phyloP scores from a whole-genome alignment of 2,113 vertebrate genomes.

The Archocentrus centrarchus region DNA sequence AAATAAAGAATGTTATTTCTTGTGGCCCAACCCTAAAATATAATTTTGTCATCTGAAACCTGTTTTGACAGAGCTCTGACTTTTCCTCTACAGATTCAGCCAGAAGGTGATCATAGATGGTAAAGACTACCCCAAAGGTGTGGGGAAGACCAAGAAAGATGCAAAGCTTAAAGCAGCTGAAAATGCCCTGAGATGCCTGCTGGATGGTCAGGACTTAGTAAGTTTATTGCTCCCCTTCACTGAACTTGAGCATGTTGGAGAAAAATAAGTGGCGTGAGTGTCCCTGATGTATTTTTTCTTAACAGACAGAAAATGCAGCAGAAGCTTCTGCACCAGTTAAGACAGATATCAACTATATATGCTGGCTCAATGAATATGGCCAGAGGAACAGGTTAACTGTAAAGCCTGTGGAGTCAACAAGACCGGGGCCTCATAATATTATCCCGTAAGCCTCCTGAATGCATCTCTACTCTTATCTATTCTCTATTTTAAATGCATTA shows the following conservation, averaged over 20 bases:
- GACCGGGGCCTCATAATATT: background rate
- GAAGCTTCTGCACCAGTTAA: background rate
- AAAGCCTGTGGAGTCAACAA: constrained; percentile 4
- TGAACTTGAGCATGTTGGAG: background rate
- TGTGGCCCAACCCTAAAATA: background rate
- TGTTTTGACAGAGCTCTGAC: background rate
- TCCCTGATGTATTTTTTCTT: background rate
- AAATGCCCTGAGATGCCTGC: constrained; percentile 39
- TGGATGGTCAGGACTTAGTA: background rate
- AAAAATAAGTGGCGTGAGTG: background rate
- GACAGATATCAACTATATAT: constrained; percentile 40
- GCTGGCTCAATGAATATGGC: constrained; percentile 77
- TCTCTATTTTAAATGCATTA: background rate
- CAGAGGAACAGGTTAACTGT: constrained; percentile 32
- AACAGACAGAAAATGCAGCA: constrained; percentile 20
- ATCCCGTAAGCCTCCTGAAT: constrained; percentile 51
- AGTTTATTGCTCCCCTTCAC: background rate
- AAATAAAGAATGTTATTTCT: background rate
- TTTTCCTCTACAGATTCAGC: constrained; percentile 58
- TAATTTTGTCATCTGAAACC: background rate
- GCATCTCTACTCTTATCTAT: background rate
- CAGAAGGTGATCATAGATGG: constrained; percentile 39
- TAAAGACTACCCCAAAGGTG: constrained; percentile 40
- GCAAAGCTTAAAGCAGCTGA: constrained; percentile 70
- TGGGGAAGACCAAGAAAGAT: constrained; percentile 65